A percentile compares a stretch with the other conserved stretches of the same genome.
Conservation (phyloP, 2,113 vertebrate genomes). For the Nibea albiflora region DNA sequence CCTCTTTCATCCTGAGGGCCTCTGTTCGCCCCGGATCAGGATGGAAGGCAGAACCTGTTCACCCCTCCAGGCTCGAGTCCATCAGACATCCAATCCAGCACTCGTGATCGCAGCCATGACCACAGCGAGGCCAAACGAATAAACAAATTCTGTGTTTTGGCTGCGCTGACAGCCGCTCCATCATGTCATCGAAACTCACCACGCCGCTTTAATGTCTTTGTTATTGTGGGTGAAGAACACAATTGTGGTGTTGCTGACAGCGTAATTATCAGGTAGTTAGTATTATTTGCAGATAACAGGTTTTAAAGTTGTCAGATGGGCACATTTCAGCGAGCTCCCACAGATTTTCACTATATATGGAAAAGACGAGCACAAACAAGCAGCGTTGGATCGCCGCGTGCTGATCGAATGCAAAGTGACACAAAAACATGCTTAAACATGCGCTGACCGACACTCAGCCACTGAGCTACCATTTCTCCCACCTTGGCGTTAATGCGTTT, state of each 20-base stretch:
- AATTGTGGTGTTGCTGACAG: slow-evolving; percentile 52
- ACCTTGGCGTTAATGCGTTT: slow-evolving; percentile 78
- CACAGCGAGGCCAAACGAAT: slow-evolving; percentile 3
- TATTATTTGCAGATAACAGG: slow-evolving; percentile 55
- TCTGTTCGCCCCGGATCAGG: neutral
- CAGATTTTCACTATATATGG: slow-evolving; percentile 3
- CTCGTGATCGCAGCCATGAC: neutral
- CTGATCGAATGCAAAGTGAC: slow-evolving; percentile 12
- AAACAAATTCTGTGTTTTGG: slow-evolving; percentile 25
- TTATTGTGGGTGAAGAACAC: slow-evolving; percentile 29
- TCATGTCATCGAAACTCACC: slow-evolving; percentile 63
- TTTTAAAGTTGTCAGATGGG: slow-evolving; percentile 56
- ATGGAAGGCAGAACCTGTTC: neutral
- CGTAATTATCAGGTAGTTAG: slow-evolving; percentile 63
- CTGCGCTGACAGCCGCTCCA: slow-evolving; percentile 62
- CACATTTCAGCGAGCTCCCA: neutral
- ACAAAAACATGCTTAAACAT: slow-evolving; percentile 33
- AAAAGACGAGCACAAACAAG: slow-evolving; percentile 7
- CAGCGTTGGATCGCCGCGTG: neutral
- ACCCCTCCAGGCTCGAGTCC: neutral
- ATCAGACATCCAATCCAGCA: neutral
- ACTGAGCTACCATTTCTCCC: slow-evolving; percentile 68
- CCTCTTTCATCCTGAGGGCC: slow-evolving; percentile 4
- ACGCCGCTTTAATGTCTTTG: slow-evolving; percentile 23
- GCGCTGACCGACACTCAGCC: slow-evolving; percentile 57